phyloP scores from a whole-genome alignment of 2,888 invertebrate species.

The Brachyopa scutellaris region DNA sequence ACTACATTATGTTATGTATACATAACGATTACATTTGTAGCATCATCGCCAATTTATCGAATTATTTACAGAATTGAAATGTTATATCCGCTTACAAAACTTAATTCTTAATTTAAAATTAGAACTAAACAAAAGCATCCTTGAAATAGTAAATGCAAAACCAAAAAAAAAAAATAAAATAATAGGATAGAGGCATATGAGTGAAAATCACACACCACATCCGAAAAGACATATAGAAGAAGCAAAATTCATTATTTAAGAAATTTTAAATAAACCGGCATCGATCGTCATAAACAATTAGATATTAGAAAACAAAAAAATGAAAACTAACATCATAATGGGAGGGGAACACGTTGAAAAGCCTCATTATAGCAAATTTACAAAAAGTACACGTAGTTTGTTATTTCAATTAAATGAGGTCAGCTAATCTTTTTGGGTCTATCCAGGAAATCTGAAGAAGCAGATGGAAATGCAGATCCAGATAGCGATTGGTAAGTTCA shows the following conservation, averaged over 20 bases:
- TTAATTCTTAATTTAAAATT: constrained; percentile 9
- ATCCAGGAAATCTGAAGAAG: constrained; percentile 80
- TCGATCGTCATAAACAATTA: neutral
- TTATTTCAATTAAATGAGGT: constrained; percentile 53
- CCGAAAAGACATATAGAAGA: neutral
- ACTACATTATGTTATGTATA: too few relatives aligned
- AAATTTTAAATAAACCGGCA: neutral
- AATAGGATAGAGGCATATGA: too few relatives aligned
- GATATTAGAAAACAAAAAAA: neutral
- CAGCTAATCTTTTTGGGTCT: constrained; percentile 75
- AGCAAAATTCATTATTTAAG: constrained; percentile 7
- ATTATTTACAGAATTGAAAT: too few relatives aligned
- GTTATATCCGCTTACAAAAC: neutral
- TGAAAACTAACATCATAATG: neutral
- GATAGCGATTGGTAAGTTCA: constrained; percentile 81
- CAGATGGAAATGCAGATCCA: constrained; percentile 80
- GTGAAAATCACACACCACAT: too few relatives aligned
- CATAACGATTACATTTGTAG: too few relatives aligned
- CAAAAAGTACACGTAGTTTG: constrained; percentile 20
- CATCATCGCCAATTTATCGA: neutral
- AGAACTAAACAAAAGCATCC: constrained; percentile 12
- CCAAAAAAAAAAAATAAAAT: too few relatives aligned
- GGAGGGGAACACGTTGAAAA: constrained; percentile 7
- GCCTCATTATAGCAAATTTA: constrained; percentile 18
- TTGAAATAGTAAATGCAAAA: neutral